A percentile compares a stretch with the other conserved stretches of the same genome.
Conservation (phyloP, 92 coral and sea anemone genomes). For the Porites lobata region DNA sequence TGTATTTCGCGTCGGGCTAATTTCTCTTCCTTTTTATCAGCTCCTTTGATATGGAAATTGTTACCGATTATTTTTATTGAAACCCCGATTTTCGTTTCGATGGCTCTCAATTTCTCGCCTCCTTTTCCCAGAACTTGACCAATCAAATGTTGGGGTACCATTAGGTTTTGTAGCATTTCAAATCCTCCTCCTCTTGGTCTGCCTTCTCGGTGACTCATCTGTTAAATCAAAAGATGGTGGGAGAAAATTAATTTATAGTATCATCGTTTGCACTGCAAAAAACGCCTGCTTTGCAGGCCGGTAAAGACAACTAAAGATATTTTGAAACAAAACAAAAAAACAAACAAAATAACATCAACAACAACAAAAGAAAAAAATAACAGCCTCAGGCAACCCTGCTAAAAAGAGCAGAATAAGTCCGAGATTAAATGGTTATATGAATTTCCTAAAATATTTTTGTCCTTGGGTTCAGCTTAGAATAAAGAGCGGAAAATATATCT, state of each 20-base stretch:
- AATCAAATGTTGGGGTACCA: background rate
- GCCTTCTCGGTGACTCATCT: conserved; percentile 8
- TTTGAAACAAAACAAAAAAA: background rate
- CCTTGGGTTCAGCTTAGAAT: too few species aligned
- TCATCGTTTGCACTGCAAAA: background rate
- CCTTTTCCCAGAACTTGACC: conserved; percentile 35
- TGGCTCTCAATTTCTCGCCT: conserved; percentile 11
- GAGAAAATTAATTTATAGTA: too few species aligned
- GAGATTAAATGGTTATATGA: too few species aligned
- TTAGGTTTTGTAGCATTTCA: background rate
- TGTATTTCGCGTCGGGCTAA: conserved; percentile 26
- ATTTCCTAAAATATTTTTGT: too few species aligned
- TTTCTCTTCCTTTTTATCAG: background rate
- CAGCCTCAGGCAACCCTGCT: too few species aligned
- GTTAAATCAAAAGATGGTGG: background rate
- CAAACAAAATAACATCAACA: background rate
- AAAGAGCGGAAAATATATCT: too few species aligned
- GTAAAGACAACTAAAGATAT: too few species aligned
- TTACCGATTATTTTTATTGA: conserved; percentile 1
- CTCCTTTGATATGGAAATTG: conserved; percentile 13
- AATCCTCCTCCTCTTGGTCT: background rate
- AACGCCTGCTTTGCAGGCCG: too few species aligned
- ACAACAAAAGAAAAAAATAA: background rate
- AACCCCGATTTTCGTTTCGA: conserved; percentile 19
- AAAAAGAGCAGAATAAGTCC: too few species aligned